Evolutionary conservation across 2,113 vertebrate species (phyloP).

Genomic region (Lycaon pictus): DNA sequence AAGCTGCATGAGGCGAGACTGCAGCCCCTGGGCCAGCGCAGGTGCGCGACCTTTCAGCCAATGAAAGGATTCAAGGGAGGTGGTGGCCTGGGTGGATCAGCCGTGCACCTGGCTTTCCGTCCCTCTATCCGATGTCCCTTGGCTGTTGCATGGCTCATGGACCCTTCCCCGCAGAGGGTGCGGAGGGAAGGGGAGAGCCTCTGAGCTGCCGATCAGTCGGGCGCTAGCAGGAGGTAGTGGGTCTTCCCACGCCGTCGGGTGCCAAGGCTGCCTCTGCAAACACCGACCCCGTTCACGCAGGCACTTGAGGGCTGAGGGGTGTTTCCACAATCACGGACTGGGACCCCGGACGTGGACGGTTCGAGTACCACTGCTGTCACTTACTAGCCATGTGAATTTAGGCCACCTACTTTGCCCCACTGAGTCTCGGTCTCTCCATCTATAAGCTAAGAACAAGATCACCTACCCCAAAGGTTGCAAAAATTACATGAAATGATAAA

Average conservation of each 20-base stretch:
- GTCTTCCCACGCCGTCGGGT: not conserved
- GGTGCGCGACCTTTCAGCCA: conserved; percentile 7
- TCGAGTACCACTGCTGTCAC: not conserved
- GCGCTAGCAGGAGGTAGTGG: not conserved
- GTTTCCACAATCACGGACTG: not conserved
- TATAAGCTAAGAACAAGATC: not conserved
- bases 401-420: not conserved
- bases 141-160: conserved; percentile 42
- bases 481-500: not conserved
- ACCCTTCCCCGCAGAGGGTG: not conserved
- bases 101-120: not conserved
- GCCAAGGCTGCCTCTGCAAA: not conserved
- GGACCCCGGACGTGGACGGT: not conserved
- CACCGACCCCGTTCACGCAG: rapidly evolving
- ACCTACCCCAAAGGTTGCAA: not conserved
- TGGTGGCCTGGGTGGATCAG: conserved; percentile 2
- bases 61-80: conserved; percentile 33
- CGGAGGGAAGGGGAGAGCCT: not conserved
- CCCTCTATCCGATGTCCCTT: not conserved
- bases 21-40: not conserved
- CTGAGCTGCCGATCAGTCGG: not conserved
- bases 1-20: conserved; percentile 20
- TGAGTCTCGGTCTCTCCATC: not conserved
- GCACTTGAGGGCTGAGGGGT: not conserved
- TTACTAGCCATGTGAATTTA: not conserved